Percentiles rank a stretch among this genome's conserved stretches.
Evolutionary conservation across 2,888 invertebrate genomes (phyloP).

Genomic region (Hirtodrosophila cameraria): DNA sequence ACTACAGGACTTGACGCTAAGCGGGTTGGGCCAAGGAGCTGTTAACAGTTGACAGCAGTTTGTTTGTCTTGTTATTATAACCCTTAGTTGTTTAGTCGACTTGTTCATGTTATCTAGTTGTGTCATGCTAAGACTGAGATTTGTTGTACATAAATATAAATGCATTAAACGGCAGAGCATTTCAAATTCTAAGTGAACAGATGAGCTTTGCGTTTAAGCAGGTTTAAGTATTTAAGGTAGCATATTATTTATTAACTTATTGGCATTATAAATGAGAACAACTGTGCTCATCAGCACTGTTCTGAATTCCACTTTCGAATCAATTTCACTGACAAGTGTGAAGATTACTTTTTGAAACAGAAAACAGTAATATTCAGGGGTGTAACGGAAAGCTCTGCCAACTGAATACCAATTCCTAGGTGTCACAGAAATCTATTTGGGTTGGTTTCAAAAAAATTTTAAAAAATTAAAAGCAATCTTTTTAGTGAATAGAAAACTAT

Average conservation of each 20-base stretch:
- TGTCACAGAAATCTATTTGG: too few relatives aligned
- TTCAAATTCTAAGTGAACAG: constrained; percentile 31
- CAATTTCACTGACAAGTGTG: too few relatives aligned
- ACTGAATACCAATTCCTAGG: too few relatives aligned
- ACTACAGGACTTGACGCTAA: constrained; percentile 20
- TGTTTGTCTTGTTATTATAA: constrained; percentile 46
- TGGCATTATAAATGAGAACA: background rate
- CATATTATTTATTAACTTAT: background rate
- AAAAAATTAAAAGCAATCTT: too few relatives aligned
- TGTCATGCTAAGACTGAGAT: constrained; percentile 34
- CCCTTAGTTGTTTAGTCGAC: constrained; percentile 25
- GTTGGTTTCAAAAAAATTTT: too few relatives aligned
- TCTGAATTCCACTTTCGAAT: too few relatives aligned
- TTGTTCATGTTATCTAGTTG: constrained; percentile 28
- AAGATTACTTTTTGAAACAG: too few relatives aligned
- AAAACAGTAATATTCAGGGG: too few relatives aligned
- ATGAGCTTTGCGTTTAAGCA: constrained; percentile 32
- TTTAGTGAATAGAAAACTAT: too few relatives aligned
- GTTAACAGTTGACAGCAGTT: constrained; percentile 62
- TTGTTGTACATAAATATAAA: constrained; percentile 13
- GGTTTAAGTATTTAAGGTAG: constrained; percentile 2
- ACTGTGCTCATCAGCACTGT: background rate
- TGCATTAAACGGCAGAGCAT: constrained; percentile 14
- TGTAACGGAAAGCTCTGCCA: too few relatives aligned
- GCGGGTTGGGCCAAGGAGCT: constrained; percentile 13